These are phyloP conservation scores for Gambusia affinis DNA, from an alignment of 2,113 vertebrate genomes.

Conservation along the genomic window DNA sequence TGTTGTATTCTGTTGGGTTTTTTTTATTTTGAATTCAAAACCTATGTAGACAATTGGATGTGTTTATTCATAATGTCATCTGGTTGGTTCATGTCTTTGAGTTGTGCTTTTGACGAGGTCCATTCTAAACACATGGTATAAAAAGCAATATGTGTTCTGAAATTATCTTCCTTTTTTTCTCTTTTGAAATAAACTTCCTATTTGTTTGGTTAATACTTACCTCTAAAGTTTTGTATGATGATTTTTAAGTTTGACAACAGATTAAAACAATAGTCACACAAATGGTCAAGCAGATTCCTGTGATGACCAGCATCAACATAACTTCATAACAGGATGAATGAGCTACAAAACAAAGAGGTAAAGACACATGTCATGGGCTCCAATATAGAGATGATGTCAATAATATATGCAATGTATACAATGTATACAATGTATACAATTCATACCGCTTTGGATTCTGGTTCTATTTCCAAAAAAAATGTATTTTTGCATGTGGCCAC, in stretches of 20 bases:
- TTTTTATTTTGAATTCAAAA: background rate
- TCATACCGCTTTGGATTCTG: background rate
- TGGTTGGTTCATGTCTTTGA: background rate
- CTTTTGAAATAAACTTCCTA: too few species aligned
- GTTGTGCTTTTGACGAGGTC: background rate
- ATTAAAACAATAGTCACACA: slow-evolving; percentile 24
- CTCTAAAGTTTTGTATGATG: background rate
- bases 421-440: too few species aligned
- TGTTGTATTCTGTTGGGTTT: background rate
- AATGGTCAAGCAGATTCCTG: background rate
- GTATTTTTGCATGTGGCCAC: slow-evolving; percentile 29
- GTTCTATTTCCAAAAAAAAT: slow-evolving; percentile 25
- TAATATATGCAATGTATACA: too few species aligned
- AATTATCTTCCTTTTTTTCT: background rate
- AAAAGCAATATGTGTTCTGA: background rate
- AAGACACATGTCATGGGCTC: background rate
- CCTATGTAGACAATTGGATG: rapidly evolving
- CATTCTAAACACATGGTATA: background rate
- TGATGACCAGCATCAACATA: background rate
- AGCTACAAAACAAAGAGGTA: rapidly evolving
- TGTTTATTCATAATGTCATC: background rate
- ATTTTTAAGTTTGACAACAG: background rate
- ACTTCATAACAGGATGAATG: background rate
- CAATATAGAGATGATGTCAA: background rate
- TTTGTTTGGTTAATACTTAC: background rate